A percentile compares a stretch with the other conserved stretches of the same genome.
Evolutionary conservation across 2,888 invertebrate genomes (phyloP).

Genomic region (Stegophylla sp.): DNA sequence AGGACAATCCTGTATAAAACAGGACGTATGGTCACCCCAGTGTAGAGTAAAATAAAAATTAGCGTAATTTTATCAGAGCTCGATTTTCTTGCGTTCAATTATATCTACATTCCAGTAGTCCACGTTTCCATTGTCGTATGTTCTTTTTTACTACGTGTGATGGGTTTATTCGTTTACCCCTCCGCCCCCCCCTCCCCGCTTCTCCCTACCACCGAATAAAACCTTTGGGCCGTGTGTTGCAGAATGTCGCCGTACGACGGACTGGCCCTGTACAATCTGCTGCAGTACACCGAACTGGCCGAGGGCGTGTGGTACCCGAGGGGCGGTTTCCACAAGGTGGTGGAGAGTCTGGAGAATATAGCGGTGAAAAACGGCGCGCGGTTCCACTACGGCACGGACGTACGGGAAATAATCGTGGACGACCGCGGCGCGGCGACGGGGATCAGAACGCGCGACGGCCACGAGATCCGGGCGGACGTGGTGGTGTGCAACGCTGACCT

Average conservation of each 20-base stretch:
- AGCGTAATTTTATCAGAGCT: too few relatives aligned
- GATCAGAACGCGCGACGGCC: constrained; percentile 21
- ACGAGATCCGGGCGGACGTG: constrained; percentile 36
- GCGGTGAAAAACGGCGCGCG: constrained; percentile 7
- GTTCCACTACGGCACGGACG: constrained; percentile 31
- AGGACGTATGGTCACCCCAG: too few relatives aligned
- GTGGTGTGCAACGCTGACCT: constrained; percentile 54
- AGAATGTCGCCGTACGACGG: constrained; percentile 10
- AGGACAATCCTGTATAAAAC: too few relatives aligned
- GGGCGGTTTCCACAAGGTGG: constrained; percentile 18
- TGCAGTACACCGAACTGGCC: constrained; percentile 21
- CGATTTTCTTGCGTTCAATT: too few relatives aligned
- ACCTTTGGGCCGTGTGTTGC: too few relatives aligned
- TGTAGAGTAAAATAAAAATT: too few relatives aligned
- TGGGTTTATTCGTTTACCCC: too few relatives aligned
- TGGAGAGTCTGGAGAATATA: constrained; percentile 18
- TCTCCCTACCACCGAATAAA: too few relatives aligned
- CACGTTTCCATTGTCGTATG: too few relatives aligned
- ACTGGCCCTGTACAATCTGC: background rate
- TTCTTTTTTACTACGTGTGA: too few relatives aligned
- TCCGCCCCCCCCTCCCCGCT: too few relatives aligned
- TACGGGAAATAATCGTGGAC: constrained; percentile 44
- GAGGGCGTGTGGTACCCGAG: constrained; percentile 34
- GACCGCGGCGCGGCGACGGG: constrained; percentile 33
- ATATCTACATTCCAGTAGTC: too few relatives aligned